Evolutionary conservation across 1,140 invertebrate species (phyloP).

Genomic region (Goniozus legneri): DNA sequence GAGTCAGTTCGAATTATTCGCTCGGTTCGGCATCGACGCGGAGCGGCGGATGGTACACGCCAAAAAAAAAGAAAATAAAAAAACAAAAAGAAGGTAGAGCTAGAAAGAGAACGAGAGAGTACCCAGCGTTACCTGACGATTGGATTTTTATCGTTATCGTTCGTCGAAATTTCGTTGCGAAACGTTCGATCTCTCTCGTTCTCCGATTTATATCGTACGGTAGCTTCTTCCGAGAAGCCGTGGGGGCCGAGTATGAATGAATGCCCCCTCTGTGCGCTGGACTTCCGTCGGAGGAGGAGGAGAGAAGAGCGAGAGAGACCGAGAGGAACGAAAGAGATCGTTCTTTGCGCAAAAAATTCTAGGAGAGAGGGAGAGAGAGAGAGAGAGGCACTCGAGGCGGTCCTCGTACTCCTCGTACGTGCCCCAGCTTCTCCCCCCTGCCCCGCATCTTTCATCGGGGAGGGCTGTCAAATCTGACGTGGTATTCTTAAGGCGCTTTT

Average conservation of each 20-base stretch:
- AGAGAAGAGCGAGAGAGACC: slow-evolving; percentile 3
- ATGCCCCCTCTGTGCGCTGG: slow-evolving; percentile 35
- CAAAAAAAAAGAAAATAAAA: too few relatives aligned
- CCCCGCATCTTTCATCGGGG: too few relatives aligned
- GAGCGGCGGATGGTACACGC: too few relatives aligned
- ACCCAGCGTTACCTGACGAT: too few relatives aligned
- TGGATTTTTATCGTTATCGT: too few relatives aligned
- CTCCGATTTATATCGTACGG: too few relatives aligned
- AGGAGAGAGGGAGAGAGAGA: neutral
- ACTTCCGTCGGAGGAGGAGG: slow-evolving; percentile 10
- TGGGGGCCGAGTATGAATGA: slow-evolving; percentile 42
- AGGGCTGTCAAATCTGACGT: slow-evolving; percentile 37
- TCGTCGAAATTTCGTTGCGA: too few relatives aligned
- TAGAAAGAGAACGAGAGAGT: too few relatives aligned
- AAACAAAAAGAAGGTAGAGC: too few relatives aligned
- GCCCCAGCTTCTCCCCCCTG: slow-evolving; percentile 15
- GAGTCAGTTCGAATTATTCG: too few relatives aligned
- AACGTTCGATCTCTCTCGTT: too few relatives aligned
- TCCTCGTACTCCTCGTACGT: slow-evolving; percentile 3
- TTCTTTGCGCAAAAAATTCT: slow-evolving; percentile 23
- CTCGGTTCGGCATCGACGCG: too few relatives aligned
- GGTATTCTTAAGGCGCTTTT: slow-evolving; percentile 32
- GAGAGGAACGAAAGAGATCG: slow-evolving; percentile 14
- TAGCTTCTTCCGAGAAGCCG: slow-evolving; percentile 44
- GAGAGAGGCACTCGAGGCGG: slow-evolving; percentile 18